These are phyloP conservation scores for Agrotis puta DNA, from an alignment of 2,888 invertebrate genomes.

Conservation along the genomic window DNA sequence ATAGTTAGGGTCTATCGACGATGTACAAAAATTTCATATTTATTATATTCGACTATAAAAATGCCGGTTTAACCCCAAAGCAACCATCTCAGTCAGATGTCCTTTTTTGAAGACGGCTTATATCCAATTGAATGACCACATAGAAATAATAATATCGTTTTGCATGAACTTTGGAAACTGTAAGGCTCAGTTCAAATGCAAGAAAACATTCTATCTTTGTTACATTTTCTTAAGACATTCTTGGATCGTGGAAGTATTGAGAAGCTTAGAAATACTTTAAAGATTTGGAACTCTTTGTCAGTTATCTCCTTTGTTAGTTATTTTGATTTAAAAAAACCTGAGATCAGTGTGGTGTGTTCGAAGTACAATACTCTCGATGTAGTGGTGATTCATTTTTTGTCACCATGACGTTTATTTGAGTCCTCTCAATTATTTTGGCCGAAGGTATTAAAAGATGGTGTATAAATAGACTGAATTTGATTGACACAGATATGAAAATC, in stretches of 20 bases:
- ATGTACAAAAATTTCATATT: conserved; percentile 35
- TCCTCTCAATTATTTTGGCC: not conserved
- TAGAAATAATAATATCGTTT: conserved; percentile 2
- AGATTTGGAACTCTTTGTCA: conserved; percentile 13
- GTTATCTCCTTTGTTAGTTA: conserved; percentile 13
- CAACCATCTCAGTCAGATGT: conserved; percentile 6
- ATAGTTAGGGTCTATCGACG: conserved; percentile 37
- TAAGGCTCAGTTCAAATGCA: conserved; percentile 1
- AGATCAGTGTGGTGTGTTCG: conserved; percentile 7
- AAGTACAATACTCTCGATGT: conserved; percentile 2
- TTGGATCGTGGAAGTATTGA: not conserved
- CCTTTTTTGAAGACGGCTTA: conserved; percentile 26
- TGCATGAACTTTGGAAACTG: conserved; percentile 22
- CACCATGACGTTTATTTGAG: not conserved
- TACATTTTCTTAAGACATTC: not conserved
- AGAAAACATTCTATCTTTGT: conserved; percentile 18
- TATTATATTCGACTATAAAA: conserved; percentile 22
- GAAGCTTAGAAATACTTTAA: conserved; percentile 10
- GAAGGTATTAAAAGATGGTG: not conserved
- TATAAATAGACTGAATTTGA: conserved; percentile 11
- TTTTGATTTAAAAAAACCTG: conserved; percentile 20
- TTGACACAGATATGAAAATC: conserved; percentile 20
- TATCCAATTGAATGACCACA: conserved; percentile 23
- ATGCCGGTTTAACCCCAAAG: not conserved
- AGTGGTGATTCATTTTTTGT: conserved; percentile 8